These are phyloP conservation scores for Ariopsis seemanni DNA, from an alignment of 2,113 vertebrate species.

Conservation along the genomic window DNA sequence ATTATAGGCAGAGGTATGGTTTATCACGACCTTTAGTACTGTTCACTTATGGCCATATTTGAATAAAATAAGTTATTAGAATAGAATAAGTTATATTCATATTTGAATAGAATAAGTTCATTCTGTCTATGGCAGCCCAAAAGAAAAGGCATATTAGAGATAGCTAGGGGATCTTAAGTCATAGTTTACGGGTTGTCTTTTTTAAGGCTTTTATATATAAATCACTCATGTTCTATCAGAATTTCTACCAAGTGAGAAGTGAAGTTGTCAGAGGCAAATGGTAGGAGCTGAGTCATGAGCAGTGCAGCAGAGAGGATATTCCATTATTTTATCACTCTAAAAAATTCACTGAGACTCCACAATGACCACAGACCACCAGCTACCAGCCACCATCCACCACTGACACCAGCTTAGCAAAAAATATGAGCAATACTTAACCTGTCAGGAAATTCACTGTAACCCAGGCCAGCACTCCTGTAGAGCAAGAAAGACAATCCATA, in stretches of 20 bases:
- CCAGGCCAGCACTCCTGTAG: constrained; percentile 93
- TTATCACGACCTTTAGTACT: background rate
- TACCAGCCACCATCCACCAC: constrained; percentile 56
- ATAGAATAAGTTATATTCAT: too few relatives aligned
- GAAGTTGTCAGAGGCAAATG: constrained; percentile 50
- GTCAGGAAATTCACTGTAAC: constrained; percentile 97
- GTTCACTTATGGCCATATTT: background rate
- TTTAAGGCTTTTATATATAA: constrained; percentile 1
- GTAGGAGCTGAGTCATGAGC: constrained; percentile 56
- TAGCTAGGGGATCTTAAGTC: background rate
- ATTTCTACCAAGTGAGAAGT: background rate
- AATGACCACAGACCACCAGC: constrained; percentile 54
- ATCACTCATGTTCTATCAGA: background rate
- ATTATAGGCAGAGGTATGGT: background rate
- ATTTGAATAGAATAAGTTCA: too few relatives aligned
- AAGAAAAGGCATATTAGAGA: background rate
- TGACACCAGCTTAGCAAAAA: constrained; percentile 65
- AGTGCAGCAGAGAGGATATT: constrained; percentile 61
- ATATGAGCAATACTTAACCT: constrained; percentile 80
- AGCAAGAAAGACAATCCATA: constrained; percentile 49
- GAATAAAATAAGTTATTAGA: too few relatives aligned
- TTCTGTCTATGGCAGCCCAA: background rate
- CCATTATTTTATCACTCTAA: constrained; percentile 55
- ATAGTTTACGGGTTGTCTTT: background rate
- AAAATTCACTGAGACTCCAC: constrained; percentile 56